Percentiles rank a stretch among this genome's conserved stretches.
Evolutionary conservation across 1,140 invertebrate genomes (phyloP).

Genomic region (Argopecten irradians): DNA sequence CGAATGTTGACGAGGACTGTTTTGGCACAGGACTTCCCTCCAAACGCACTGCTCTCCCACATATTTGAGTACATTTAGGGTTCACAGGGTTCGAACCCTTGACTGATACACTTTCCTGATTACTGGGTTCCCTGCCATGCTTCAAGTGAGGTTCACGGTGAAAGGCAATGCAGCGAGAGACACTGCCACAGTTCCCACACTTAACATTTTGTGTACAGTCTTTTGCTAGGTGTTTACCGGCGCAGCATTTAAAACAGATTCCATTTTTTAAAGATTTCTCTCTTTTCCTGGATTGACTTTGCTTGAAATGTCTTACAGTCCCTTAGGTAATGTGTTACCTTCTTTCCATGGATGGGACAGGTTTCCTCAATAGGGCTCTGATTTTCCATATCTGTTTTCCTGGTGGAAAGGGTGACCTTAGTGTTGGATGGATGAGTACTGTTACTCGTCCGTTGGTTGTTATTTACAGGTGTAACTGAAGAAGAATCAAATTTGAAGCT

Average conservation of each 20-base stretch:
- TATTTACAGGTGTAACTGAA: not conserved
- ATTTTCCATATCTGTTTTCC: slow-evolving; percentile 30
- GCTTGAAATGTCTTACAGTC: slow-evolving; percentile 50
- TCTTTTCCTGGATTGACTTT: slow-evolving; percentile 40
- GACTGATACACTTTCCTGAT: not conserved
- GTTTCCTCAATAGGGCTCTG: not conserved
- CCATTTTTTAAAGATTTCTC: slow-evolving; percentile 45
- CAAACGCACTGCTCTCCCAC: not conserved
- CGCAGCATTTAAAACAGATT: slow-evolving; percentile 48
- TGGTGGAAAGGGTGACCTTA: not conserved
- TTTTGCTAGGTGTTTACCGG: slow-evolving; percentile 32
- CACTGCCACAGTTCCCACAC: slow-evolving; percentile 30
- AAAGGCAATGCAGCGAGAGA: slow-evolving; percentile 13
- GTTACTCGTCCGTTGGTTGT: not conserved
- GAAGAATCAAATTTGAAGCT: not conserved
- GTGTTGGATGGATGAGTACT: not conserved
- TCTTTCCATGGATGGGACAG: slow-evolving; percentile 40
- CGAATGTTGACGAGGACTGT: slow-evolving; percentile 18
- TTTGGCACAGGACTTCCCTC: slow-evolving; percentile 44
- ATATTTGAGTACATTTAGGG: slow-evolving; percentile 4
- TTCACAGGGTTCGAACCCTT: not conserved
- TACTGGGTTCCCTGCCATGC: slow-evolving; percentile 24
- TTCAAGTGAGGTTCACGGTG: not conserved
- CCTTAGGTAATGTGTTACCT: slow-evolving; percentile 26
- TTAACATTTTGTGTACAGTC: slow-evolving; percentile 34